Conservation (phyloP, 2,113 vertebrate species). For the Sylvia atricapilla region DNA sequence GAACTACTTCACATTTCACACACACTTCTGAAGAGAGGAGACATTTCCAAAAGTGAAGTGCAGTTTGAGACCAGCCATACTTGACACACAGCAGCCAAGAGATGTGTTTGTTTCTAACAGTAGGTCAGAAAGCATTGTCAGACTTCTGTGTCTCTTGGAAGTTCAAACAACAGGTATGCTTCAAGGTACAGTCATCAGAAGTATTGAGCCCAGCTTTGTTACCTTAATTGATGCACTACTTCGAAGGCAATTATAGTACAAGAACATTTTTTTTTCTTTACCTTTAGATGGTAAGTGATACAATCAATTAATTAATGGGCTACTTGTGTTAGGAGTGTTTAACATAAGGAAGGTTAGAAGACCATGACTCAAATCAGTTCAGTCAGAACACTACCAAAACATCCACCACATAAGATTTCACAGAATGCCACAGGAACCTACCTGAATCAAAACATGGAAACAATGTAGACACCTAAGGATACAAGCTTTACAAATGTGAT, state of each 20-base stretch:
- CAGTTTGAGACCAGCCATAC: not conserved
- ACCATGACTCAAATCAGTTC: not conserved
- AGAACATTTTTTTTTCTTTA: not conserved
- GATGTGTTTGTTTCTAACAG: not conserved
- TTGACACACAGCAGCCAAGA: not conserved
- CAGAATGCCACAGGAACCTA: not conserved
- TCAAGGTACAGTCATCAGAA: not conserved
- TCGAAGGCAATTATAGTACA: accelerated
- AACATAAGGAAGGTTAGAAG: not conserved
- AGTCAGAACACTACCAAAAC: not conserved
- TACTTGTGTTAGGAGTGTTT: not conserved
- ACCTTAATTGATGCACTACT: not conserved
- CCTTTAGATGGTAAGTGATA: not conserved
- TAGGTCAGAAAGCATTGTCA: not conserved
- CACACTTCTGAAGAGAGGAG: not conserved
- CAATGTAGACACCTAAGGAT: not conserved
- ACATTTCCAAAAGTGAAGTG: not conserved
- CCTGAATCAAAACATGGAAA: not conserved
- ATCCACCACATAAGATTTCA: accelerated
- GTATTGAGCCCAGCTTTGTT: not conserved
- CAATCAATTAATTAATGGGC: not conserved
- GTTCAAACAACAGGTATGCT: not conserved
- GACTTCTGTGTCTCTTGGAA: not conserved
- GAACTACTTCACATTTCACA: not conserved
- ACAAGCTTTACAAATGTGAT: not conserved